These are phyloP conservation scores for Paramuricea clavata DNA, from an alignment of 92 coral and sea anemone species.

Conservation along the genomic window DNA sequence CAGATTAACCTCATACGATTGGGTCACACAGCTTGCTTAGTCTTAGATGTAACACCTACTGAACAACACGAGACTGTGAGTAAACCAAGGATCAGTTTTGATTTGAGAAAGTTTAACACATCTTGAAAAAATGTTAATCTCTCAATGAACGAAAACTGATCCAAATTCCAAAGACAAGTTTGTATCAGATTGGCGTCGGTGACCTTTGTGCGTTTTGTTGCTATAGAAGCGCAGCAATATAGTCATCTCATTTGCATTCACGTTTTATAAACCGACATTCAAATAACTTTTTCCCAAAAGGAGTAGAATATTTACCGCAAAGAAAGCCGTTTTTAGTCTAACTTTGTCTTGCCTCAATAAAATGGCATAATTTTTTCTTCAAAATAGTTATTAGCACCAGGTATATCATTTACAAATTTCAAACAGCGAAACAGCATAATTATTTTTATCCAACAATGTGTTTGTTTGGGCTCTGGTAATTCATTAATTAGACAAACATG, in stretches of 20 bases:
- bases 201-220: slow-evolving; percentile 40
- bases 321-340: background rate
- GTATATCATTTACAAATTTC: background rate
- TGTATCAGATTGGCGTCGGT: background rate
- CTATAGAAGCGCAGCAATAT: slow-evolving; percentile 18
- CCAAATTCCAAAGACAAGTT: background rate
- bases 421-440: slow-evolving; percentile 15
- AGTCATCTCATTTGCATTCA: slow-evolving; percentile 1
- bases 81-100: background rate
- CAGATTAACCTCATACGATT: too few species aligned
- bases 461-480: slow-evolving; percentile 34
- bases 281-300: background rate
- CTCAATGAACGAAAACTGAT: background rate
- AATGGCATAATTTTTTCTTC: background rate
- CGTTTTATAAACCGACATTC: background rate
- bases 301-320: background rate
- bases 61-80: background rate
- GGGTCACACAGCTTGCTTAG: too few species aligned
- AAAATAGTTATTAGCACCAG: background rate
- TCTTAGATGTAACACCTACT: background rate
- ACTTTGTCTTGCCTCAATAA: background rate
- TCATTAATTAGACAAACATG: slow-evolving; percentile 37
- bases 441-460: slow-evolving; percentile 9
- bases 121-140: background rate
- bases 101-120: background rate